Base-by-base conservation (phyloP, 2,797 vertebrate species). In the Lacerta agilis region DNA sequence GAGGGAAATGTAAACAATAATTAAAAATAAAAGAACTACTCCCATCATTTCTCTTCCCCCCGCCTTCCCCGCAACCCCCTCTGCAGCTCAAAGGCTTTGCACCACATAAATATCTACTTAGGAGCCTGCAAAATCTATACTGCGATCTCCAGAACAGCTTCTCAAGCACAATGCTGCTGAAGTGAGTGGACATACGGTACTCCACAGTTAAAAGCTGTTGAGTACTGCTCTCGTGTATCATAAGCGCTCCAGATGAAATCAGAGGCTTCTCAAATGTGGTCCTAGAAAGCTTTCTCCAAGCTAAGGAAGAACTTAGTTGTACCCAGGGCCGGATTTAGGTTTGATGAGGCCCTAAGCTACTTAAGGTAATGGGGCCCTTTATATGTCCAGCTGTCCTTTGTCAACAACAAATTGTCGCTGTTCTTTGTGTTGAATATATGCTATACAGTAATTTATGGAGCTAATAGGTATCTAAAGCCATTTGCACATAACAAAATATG, bases 1-100 rank as follows among this genome's bases (percentile, higher is more conserved):
- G 88, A 86, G 87, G 41, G 76, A 82, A 85, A 76, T 80, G 86
- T 72, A 92, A 82, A 91, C 33, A 92, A 58, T 41, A 82, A 87
- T 89, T 5, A 86, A 2, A 83, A 76, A 61, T 18, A 78, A 5
- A 36, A 25, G 55, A 25, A 45, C 2, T 15, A 29, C 81, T 91
- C 88, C 89, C 61, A 58, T 23, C 43, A 38, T 66, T 8, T 23
- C 55, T 75, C 20, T 61, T 49, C 72, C 9, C 33, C 15, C 10
- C 15, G 25, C 5, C 8, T 8, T 33, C 27, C 6, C 23, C n/a
- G 0, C 17, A 23, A 6, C 3, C 20, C 23, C 45, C 27, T 11
- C 23, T 76, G 49, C 71, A 90, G 87, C 33, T 61, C 49, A 79
- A 36, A 18, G 41, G 17, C 88, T 79, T 87, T 85, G 43, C 89